These are phyloP conservation scores for Ceratina australensis DNA, from an alignment of 1,140 invertebrate genomes.

Conservation along the genomic window DNA sequence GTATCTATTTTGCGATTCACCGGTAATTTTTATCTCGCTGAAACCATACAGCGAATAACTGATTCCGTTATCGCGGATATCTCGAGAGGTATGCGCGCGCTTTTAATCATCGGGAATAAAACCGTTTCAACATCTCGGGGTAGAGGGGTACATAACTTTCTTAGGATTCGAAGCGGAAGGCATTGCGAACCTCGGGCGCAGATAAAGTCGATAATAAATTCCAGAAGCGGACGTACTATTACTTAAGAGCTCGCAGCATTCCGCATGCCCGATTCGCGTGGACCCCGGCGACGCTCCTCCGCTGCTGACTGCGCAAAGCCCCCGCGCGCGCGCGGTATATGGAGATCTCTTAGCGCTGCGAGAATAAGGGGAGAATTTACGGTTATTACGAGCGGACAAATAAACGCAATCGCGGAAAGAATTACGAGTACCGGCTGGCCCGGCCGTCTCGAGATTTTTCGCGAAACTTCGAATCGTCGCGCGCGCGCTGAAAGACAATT, in stretches of 20 bases:
- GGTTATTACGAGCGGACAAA: slow-evolving; percentile 58
- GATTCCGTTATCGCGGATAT: background rate
- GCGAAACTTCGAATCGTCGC: background rate
- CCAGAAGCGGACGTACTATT: slow-evolving; percentile 19
- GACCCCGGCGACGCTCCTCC: background rate
- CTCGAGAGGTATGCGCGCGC: background rate
- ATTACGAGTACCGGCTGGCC: slow-evolving; percentile 19
- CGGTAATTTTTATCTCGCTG: too few relatives aligned
- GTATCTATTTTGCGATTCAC: too few relatives aligned
- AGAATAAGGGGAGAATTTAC: slow-evolving; percentile 51
- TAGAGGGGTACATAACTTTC: background rate
- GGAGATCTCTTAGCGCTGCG: slow-evolving; percentile 24
- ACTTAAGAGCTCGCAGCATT: slow-evolving; percentile 33
- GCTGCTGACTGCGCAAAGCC: slow-evolving; percentile 57
- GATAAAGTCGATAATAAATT: slow-evolving; percentile 47
- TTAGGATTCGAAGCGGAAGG: background rate
- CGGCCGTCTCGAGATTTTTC: background rate
- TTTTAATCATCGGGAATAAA: background rate
- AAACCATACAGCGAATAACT: background rate
- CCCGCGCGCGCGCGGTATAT: slow-evolving; percentile 29
- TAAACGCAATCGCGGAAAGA: slow-evolving; percentile 49
- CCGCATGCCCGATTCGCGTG: slow-evolving; percentile 34
- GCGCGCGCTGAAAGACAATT: background rate
- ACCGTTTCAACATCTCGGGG: background rate
- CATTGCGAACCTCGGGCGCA: slow-evolving; percentile 12